These are phyloP conservation scores for Cebidichthys violaceus DNA, from an alignment of 2,113 vertebrate genomes.

Conservation along the genomic window DNA sequence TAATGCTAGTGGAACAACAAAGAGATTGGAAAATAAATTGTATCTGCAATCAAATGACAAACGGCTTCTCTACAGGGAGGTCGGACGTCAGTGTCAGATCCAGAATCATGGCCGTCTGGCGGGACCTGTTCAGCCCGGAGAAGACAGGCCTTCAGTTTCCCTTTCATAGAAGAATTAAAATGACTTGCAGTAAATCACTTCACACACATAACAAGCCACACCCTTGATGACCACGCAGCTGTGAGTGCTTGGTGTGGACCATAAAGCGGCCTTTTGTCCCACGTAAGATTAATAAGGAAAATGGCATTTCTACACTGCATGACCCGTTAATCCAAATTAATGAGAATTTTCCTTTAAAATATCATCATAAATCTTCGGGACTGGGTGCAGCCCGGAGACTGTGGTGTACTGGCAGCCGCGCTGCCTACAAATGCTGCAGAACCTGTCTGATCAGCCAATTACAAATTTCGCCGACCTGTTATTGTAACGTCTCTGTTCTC, in stretches of 20 bases:
- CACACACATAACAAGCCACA: conserved; percentile 3
- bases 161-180: not conserved
- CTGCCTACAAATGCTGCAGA: not conserved
- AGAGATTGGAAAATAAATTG: not conserved
- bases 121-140: not conserved
- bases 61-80: not conserved
- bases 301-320: not conserved
- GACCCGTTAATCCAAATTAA: not conserved
- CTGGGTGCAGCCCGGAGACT: not conserved
- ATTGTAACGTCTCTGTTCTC: not conserved
- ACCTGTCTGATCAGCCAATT: not conserved
- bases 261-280: not conserved
- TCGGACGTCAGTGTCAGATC: not conserved
- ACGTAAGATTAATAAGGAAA: not conserved
- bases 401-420: no score
- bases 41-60: not conserved
- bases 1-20: not conserved
- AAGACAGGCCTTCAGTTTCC: not conserved
- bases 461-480: not conserved
- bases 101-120: not conserved
- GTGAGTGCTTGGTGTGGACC: not conserved
- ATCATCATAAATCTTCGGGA: not conserved
- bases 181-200: not conserved
- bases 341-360: not conserved
- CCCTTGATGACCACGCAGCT: not conserved